Percentiles rank a stretch among this genome's conserved stretches.
Conservation (phyloP, 2,888 invertebrate species). For the Elgonia sp. region DNA sequence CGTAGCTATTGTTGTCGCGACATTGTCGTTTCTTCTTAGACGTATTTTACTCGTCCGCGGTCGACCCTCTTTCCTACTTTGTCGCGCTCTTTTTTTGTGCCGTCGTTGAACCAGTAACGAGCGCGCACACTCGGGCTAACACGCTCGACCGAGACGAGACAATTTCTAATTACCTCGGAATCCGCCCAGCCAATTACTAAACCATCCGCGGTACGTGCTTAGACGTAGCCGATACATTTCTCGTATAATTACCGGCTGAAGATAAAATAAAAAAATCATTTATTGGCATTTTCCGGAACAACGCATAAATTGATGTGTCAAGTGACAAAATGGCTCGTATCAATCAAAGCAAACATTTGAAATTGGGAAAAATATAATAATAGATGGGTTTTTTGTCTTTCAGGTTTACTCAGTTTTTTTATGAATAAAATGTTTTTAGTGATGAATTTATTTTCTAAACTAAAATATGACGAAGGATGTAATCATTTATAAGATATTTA, state of each 20-base stretch:
- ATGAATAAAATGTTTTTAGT: too few relatives aligned
- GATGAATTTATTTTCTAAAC: too few relatives aligned
- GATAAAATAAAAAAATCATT: slow-evolving; percentile 61
- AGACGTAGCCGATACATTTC: slow-evolving; percentile 54
- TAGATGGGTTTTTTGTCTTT: too few relatives aligned
- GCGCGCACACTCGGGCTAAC: slow-evolving; percentile 43
- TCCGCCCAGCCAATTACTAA: slow-evolving; percentile 71
- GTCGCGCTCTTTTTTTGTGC: slow-evolving; percentile 50
- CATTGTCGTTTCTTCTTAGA: slow-evolving; percentile 66
- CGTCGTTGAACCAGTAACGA: slow-evolving; percentile 55
- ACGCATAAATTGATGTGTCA: slow-evolving; percentile 58
- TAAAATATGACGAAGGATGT: too few relatives aligned
- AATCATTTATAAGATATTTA: too few relatives aligned
- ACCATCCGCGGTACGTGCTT: slow-evolving; percentile 59
- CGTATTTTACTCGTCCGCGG: slow-evolving; percentile 51
- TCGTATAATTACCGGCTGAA: slow-evolving; percentile 57
- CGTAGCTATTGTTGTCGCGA: slow-evolving; percentile 68
- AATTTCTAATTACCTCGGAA: slow-evolving; percentile 73
- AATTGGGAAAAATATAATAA: too few relatives aligned
- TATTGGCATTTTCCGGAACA: slow-evolving; percentile 50
- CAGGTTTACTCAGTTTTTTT: too few relatives aligned
- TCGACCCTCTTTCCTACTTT: slow-evolving; percentile 50
- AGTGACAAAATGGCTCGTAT: slow-evolving; percentile 49
- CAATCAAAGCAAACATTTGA: neutral
- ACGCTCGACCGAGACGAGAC: slow-evolving; percentile 60